Evolutionary conservation across 2,113 vertebrate species (phyloP).

Genomic region (Microtus oregoni): DNA sequence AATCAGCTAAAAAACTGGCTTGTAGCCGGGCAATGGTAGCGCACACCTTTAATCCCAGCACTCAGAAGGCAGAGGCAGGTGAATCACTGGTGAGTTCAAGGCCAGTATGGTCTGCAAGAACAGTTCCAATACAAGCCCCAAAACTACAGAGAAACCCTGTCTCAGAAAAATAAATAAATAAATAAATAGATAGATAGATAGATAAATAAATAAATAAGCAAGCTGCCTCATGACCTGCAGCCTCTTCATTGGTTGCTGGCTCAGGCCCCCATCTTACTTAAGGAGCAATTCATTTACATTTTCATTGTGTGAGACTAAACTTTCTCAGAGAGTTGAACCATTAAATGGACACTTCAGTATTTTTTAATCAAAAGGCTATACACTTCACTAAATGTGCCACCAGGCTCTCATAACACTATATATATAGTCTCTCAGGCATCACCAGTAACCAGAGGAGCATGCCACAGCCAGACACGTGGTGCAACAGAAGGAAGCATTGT

Average conservation of each 20-base stretch:
- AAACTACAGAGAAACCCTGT: too few species aligned
- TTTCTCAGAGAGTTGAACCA: conserved; percentile 54
- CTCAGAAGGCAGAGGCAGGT: too few species aligned
- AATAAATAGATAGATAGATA: too few species aligned
- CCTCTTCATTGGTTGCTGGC: not conserved
- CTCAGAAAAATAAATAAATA: too few species aligned
- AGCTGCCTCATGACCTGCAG: not conserved
- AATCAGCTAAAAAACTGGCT: not conserved
- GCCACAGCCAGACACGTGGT: conserved; percentile 30
- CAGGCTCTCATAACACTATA: too few species aligned
- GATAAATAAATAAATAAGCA: too few species aligned
- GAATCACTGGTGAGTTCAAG: too few species aligned
- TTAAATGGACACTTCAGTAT: conserved; percentile 52
- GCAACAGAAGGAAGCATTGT: not conserved
- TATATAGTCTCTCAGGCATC: not conserved
- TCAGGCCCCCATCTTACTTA: not conserved
- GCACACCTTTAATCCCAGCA: too few species aligned
- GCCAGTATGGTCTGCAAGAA: too few species aligned
- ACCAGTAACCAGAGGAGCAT: conserved; percentile 15
- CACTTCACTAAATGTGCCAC: not conserved
- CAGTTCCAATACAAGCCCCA: too few species aligned
- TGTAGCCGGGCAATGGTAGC: too few species aligned
- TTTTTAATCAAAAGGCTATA: not conserved
- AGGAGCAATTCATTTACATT: not conserved
- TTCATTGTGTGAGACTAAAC: conserved; percentile 21